Percentiles rank a stretch among this genome's conserved stretches.
These are phyloP conservation scores for Pyralis farinalis DNA, from an alignment of 2,888 invertebrate species.

Conservation along the genomic window DNA sequence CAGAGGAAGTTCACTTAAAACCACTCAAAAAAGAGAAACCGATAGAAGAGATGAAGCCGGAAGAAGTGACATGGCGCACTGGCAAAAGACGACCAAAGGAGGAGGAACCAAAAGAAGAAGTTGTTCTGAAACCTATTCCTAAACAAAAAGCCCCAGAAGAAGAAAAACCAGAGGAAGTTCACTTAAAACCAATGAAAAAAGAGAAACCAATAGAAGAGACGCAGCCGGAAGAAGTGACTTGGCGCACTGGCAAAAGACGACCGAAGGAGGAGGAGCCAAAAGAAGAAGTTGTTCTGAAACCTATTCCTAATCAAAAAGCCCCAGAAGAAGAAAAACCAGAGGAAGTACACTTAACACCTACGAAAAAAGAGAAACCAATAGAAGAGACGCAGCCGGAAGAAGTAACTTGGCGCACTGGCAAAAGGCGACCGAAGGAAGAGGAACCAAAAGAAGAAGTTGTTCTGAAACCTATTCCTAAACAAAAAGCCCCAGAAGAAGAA, in stretches of 20 bases:
- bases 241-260: constrained; percentile 35
- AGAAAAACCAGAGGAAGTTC: constrained; percentile 53
- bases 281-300: constrained; percentile 46
- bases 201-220: constrained; percentile 28
- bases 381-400: constrained; percentile 36
- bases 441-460: constrained; percentile 41
- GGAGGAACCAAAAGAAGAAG: constrained; percentile 45
- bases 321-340: constrained; percentile 35
- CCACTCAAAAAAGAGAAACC: constrained; percentile 37
- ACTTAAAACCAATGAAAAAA: constrained; percentile 45
- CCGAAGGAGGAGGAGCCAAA: constrained; percentile 36
- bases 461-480: constrained; percentile 49
- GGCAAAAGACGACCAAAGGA: constrained; percentile 45
- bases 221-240: constrained; percentile 24
- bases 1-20: constrained; percentile 48
- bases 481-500: constrained; percentile 60
- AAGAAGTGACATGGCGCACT: constrained; percentile 37
- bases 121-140: constrained; percentile 67
- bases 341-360: constrained; percentile 26
- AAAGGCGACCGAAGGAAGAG: constrained; percentile 33
- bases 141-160: constrained; percentile 41
- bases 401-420: constrained; percentile 34
- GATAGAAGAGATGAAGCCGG: constrained; percentile 32
- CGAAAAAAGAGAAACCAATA: constrained; percentile 17
- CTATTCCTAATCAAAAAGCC: constrained; percentile 36